Percentiles rank a stretch among this genome's conserved stretches.
These are phyloP conservation scores for Cataglyphis cursor DNA, from an alignment of 2,888 invertebrate species.

Conservation along the genomic window DNA sequence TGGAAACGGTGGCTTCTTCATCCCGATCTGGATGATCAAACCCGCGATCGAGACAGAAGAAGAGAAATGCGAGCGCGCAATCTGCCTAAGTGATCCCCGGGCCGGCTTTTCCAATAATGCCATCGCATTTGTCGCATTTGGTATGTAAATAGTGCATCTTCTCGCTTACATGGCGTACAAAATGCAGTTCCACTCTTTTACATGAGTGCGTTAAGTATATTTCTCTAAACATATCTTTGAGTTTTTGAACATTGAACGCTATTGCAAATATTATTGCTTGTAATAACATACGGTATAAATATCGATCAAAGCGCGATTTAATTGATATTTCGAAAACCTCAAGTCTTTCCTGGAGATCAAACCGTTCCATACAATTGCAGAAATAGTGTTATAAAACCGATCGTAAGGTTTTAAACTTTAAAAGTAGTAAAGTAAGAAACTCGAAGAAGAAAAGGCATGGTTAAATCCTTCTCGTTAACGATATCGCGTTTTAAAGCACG, in stretches of 20 bases:
- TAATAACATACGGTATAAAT: not conserved
- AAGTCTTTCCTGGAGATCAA: not conserved
- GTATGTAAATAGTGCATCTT: conserved; percentile 20
- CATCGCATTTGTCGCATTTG: conserved; percentile 38
- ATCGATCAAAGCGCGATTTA: not conserved
- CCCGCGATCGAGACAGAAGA: conserved; percentile 46
- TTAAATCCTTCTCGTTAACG: conserved; percentile 55
- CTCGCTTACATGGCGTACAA: not conserved
- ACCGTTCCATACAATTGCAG: not conserved
- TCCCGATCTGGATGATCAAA: conserved; percentile 64
- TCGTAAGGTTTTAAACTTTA: conserved; percentile 19
- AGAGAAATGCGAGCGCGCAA: conserved; percentile 81
- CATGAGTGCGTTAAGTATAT: not conserved
- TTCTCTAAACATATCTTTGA: conserved; percentile 10
- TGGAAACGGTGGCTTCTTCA: conserved; percentile 75
- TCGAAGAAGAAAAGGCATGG: not conserved
- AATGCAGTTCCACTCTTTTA: not conserved
- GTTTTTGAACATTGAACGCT: not conserved
- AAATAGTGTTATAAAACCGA: conserved; percentile 42
- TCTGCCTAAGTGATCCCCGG: conserved; percentile 80
- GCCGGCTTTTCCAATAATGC: conserved; percentile 28
- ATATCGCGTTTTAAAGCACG: conserved; percentile 61
- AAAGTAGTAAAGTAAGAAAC: conserved; percentile 26
- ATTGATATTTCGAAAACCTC: not conserved
- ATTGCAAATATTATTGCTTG: conserved; percentile 2